Base-by-base conservation (phyloP, 2,797 vertebrate species). In the Acipenser transmontanus region DNA sequence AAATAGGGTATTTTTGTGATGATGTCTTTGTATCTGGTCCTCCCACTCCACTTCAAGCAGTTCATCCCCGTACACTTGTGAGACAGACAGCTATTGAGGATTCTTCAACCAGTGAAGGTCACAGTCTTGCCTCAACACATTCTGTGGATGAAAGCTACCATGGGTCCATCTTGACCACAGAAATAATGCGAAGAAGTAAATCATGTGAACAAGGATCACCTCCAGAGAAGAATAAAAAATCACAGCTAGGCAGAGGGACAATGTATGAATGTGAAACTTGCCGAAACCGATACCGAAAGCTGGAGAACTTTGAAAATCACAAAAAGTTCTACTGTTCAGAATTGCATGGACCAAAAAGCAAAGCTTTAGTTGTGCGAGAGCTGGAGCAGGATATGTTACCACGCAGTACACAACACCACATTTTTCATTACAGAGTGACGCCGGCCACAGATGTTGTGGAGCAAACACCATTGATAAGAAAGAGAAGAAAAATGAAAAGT, bases 211-310 rank as follows among this genome's bases (percentile, higher is more conserved):
- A 93, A 59, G 85, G 80, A 62, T 72, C 85, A 47, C 85, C 74
- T 62, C 78, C 89, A 61, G 96, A 98, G 68, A 92, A 92, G 81
- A 85, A 78, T 71, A 91, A 93, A 79, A 99, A 95, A 71, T 87
- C 92, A 7, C 90, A 91, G 68, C 95, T 95, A 79, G 94, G 90
- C 59, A 93, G 97, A 82, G 96, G 95, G 71, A 96, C 95, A 2
- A 99, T 98, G 94, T 99, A 96, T 66, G 96, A 99, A 79, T 99
- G 97, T 78, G 97, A 99, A 84, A 99, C 97, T 1, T 99, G 97
- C 76, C 93, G 96, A 60, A 99, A 98, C 72, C 84, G 96, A 66
- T 99, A 99, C 1, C 87, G 97, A 74, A 99, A 99, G 81, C 79
- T 95, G 70, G 97, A 99, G 82, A 99, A 99, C 72, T 99, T 98